phyloP scores from a whole-genome alignment of 1,140 invertebrate genomes.

The Eufriesea mexicana region DNA sequence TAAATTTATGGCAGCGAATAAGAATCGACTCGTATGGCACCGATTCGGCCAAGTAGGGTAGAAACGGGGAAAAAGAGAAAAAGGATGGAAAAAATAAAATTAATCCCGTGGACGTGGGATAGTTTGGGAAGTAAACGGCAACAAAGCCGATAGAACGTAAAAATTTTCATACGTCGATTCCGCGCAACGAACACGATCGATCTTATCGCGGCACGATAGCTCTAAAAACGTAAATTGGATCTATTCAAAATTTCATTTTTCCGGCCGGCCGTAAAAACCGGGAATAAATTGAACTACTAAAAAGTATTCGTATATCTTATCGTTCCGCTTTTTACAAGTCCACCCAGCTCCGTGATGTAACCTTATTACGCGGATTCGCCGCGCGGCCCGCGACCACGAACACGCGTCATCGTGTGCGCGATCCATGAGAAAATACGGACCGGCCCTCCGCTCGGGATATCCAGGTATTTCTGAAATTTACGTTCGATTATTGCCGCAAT shows the following conservation, averaged over 20 bases:
- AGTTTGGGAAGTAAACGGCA: constrained; percentile 21
- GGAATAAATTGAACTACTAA: constrained; percentile 50
- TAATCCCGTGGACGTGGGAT: not conserved
- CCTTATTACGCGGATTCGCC: constrained; percentile 22
- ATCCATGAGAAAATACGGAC: constrained; percentile 29
- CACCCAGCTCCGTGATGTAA: constrained; percentile 1
- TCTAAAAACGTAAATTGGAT: constrained; percentile 49
- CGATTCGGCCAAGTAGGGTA: not conserved
- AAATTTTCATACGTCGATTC: constrained; percentile 48
- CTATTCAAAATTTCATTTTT: constrained; percentile 53
- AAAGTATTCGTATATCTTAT: constrained; percentile 28
- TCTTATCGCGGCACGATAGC: constrained; percentile 46
- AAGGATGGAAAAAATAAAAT: constrained; percentile 2
- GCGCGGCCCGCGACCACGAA: constrained; percentile 1
- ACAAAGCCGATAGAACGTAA: constrained; percentile 46
- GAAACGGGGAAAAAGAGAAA: not conserved
- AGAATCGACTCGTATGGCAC: not conserved
- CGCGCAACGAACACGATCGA: constrained; percentile 22
- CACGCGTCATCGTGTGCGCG: constrained; percentile 3
- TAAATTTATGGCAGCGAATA: constrained; percentile 17
- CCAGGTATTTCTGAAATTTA: constrained; percentile 47
- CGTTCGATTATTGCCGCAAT: constrained; percentile 50
- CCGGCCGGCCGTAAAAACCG: constrained; percentile 30
- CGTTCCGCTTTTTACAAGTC: constrained; percentile 35
- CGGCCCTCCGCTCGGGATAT: not conserved